Base-by-base conservation (phyloP, 2,888 invertebrate genomes). In the Notocelia uddmanniana region DNA sequence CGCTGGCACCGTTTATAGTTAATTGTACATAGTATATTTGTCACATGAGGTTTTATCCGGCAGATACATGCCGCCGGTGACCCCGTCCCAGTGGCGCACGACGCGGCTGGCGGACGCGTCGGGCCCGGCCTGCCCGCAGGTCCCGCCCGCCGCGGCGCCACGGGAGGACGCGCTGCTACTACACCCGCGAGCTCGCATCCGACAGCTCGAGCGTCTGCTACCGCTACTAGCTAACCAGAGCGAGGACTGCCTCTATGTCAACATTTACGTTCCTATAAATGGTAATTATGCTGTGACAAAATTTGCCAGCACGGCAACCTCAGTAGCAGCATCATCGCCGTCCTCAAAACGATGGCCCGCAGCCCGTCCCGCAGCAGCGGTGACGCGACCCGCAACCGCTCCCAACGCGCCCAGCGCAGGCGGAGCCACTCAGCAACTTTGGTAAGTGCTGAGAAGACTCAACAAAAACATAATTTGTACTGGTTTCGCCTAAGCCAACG, bases 181-280 rank as follows among this genome's bases (percentile, higher is more conserved):
- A 82, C 96, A 97, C 88, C 98, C 99, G 48, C 95, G 97, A 74
- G 97, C 97, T 63, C 95, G 98, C 68, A 96, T 98, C 76, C 96
- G 97, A 23, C 97, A 98, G 88, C 95, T 99, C 74, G 97, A 97
- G 84, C 96, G 97, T 76, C 94, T 99, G 79, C 91, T 97, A 80
- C 97, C 98, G 19, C 94, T 97, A 78, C 95, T 99, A 73, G 96
- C 96, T 83, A 98, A 98, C 88, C 98, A 99, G 94, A 98, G 97
- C 89, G 99, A 99, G 94, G 99, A 99, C 95, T 99, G 99, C 89
- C 96, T 99, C 81, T 98, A 98, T 90, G 96, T 99, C 87, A 99
- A 99, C 94, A 96, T 99, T 80, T 99, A 98, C 94, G 98, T 98
- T 77, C 99, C 99, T 76, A 95, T 97, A 81, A 95, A 84, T 77